Conservation (phyloP, 2,113 vertebrate species). For the Cnemophilus loriae region DNA sequence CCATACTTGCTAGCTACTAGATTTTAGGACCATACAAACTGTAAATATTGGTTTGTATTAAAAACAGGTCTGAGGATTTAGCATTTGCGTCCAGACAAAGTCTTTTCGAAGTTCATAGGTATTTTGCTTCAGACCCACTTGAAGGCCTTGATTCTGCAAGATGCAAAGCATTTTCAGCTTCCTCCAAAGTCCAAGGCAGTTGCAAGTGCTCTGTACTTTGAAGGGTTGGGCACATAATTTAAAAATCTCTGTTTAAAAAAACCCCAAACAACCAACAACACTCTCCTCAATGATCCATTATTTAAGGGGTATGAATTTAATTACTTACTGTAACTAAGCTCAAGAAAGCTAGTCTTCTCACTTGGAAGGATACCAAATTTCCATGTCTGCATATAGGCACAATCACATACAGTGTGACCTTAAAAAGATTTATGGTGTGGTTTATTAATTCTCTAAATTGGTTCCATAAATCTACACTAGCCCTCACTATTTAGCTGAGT, state of each 20-base stretch:
- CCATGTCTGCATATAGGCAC: slow-evolving; percentile 52
- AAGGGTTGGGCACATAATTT: slow-evolving; percentile 38
- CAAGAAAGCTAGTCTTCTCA: slow-evolving; percentile 53
- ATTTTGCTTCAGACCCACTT: not conserved
- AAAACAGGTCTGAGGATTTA: not conserved
- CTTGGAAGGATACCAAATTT: slow-evolving; percentile 69
- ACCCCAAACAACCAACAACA: not conserved
- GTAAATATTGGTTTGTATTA: slow-evolving; percentile 20
- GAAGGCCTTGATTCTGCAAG: not conserved
- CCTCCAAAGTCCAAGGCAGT: not conserved
- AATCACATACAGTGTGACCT: slow-evolving; percentile 60
- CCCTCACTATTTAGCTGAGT: slow-evolving; percentile 34
- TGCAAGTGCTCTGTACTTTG: slow-evolving; percentile 12
- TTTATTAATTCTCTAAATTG: slow-evolving; percentile 73
- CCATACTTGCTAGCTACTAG: not conserved
- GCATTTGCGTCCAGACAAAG: not conserved
- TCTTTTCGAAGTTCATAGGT: not conserved
- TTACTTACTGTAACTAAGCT: slow-evolving; percentile 63
- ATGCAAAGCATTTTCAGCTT: not conserved
- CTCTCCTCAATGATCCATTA: slow-evolving; percentile 56
- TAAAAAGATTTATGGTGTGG: slow-evolving; percentile 64
- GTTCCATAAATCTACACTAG: slow-evolving; percentile 66
- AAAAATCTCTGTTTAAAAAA: slow-evolving; percentile 14
- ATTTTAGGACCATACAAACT: not conserved
- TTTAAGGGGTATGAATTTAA: slow-evolving; percentile 60